Conservation (phyloP, 2,888 invertebrate genomes). For the Chrysolina americana region DNA sequence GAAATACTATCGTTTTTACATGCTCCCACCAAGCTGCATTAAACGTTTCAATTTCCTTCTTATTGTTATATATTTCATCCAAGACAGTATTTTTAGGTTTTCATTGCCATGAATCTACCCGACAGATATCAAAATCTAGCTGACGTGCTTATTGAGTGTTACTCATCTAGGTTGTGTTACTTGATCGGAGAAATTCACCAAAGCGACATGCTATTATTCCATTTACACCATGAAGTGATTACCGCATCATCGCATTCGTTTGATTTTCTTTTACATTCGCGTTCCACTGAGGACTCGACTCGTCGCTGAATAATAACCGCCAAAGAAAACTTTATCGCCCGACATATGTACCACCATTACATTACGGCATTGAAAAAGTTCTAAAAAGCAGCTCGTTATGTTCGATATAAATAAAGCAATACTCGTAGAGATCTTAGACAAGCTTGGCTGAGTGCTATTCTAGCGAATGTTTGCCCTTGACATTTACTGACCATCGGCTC, state of each 20-base stretch:
- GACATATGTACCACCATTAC: slow-evolving; percentile 37
- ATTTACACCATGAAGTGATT: no score
- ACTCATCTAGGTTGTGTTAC: no score
- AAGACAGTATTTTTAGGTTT: no score
- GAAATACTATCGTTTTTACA: no score
- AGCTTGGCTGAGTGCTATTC: slow-evolving; percentile 53
- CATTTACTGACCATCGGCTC: slow-evolving; percentile 61
- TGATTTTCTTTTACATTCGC: neutral
- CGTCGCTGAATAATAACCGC: slow-evolving; percentile 29
- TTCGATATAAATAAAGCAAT: slow-evolving; percentile 54
- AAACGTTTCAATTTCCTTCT: no score
- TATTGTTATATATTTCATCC: no score
- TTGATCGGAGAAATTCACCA: no score
- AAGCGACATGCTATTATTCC: no score
- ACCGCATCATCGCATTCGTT: neutral
- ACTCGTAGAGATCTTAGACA: slow-evolving; percentile 57
- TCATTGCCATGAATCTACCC: no score
- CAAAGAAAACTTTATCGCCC: slow-evolving; percentile 41
- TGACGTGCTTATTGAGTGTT: no score
- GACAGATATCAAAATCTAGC: no score
- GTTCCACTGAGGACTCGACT: neutral
- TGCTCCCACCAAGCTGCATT: no score
- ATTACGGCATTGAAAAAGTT: slow-evolving; percentile 43
- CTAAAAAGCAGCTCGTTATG: slow-evolving; percentile 47
- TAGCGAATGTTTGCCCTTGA: slow-evolving; percentile 61